These are phyloP conservation scores for Pipra filicauda DNA, from an alignment of 2,113 vertebrate genomes.

Conservation along the genomic window DNA sequence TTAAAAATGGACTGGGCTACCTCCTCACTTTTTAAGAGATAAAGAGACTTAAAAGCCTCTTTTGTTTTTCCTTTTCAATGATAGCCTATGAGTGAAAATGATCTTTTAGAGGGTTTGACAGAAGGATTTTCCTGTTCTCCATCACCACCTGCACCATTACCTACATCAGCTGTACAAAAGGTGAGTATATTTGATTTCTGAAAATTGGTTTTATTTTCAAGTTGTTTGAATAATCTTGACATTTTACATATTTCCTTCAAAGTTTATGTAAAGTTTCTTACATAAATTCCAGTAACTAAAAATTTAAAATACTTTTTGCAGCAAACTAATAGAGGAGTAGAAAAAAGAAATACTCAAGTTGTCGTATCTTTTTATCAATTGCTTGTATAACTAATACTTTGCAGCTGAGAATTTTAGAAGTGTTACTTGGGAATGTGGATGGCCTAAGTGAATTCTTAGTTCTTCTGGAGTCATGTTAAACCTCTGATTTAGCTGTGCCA, in stretches of 20 bases:
- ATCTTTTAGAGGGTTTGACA: constrained; percentile 70
- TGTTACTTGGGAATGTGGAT: too few species aligned
- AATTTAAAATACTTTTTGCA: neutral
- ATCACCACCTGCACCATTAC: neutral
- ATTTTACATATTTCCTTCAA: neutral
- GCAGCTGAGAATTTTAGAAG: neutral
- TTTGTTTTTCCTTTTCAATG: neutral
- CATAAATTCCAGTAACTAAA: neutral
- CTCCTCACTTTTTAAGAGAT: neutral
- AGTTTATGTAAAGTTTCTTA: neutral
- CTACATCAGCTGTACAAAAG: neutral
- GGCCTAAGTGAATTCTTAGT: neutral
- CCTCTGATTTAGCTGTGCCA: neutral
- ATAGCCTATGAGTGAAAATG: constrained; percentile 71
- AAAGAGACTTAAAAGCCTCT: neutral
- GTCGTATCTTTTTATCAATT: neutral
- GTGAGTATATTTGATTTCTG: neutral
- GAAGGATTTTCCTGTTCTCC: constrained; percentile 63
- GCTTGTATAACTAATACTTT: neutral
- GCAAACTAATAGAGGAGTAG: neutral
- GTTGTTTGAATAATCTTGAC: neutral
- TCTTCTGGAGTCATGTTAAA: neutral
- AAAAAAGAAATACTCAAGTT: neutral
- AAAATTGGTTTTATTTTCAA: neutral
- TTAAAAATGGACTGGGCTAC: neutral